Evolutionary conservation across 1,140 invertebrate species (phyloP).

Genomic region (Eupristina koningsbergeri): DNA sequence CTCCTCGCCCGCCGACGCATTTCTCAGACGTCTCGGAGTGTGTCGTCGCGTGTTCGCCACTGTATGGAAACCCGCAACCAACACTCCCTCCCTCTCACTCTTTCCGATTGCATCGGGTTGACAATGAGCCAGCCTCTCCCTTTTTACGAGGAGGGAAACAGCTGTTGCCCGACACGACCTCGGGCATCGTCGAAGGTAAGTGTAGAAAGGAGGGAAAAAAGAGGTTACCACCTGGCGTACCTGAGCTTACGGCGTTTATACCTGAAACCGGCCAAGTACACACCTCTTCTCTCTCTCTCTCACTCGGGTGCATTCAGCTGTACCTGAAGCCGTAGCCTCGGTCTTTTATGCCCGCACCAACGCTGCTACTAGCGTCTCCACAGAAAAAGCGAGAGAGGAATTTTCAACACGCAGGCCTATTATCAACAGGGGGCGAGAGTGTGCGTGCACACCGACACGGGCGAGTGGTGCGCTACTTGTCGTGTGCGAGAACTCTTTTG

Average conservation of each 20-base stretch:
- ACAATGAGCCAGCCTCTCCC: slow-evolving; percentile 62
- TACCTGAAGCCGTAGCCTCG: slow-evolving; percentile 11
- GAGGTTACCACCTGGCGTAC: slow-evolving; percentile 71
- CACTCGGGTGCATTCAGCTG: background rate
- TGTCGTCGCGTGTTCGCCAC: slow-evolving; percentile 36
- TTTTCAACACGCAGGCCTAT: slow-evolving; percentile 52
- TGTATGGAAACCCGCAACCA: background rate
- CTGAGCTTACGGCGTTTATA: slow-evolving; percentile 64
- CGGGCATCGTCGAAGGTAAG: slow-evolving; percentile 51
- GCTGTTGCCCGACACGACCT: slow-evolving; percentile 63
- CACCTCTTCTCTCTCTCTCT: slow-evolving; percentile 59
- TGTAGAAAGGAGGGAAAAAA: slow-evolving; percentile 57
- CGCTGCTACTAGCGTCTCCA: slow-evolving; percentile 54
- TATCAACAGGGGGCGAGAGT: background rate
- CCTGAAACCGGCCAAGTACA: slow-evolving; percentile 64
- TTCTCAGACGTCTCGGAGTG: slow-evolving; percentile 20
- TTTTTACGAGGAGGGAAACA: slow-evolving; percentile 65
- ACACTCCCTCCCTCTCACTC: background rate
- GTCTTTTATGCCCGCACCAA: slow-evolving; percentile 22
- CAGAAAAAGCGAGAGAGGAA: slow-evolving; percentile 41
- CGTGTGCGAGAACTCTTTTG: slow-evolving; percentile 56
- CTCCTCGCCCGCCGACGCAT: background rate
- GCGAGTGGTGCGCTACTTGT: slow-evolving; percentile 33
- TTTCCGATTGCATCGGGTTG: slow-evolving; percentile 55
- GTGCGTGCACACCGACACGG: background rate